Base-by-base conservation (phyloP, 2,113 vertebrate genomes). In the Ivindomyrus marchei region DNA sequence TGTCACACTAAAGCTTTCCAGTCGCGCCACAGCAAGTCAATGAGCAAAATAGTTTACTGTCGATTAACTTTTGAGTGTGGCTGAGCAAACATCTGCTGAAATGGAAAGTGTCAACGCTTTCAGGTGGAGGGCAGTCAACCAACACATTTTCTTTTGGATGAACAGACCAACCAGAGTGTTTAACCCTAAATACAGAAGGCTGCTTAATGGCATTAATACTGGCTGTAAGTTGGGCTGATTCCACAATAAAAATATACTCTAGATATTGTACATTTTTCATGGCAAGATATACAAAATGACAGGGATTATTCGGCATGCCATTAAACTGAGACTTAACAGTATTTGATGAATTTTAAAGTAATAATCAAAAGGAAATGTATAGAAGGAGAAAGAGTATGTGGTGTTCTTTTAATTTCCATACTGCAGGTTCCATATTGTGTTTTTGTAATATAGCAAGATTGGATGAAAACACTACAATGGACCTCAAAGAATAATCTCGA, bases 51-150 rank as follows among this genome's bases (percentile, higher is more conserved):
- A 52, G 46, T 87, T 47, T 52, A 50, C 49, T 39, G 11, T 36
- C 47, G 5, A 86, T 86, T 27, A 86, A 47, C 10, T 45, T 47
- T 47, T 11, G 24, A 92, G 94, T 92, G 93, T 89, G 93, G 94
- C 93, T 92, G 93, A 95, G 93, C 93, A 95, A 94, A 94, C 93
- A 94, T 94, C 93, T 93, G 90, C 92, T 93, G 94, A 94, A 93
- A 94, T 91, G 94, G 92, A 91, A 93, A 93, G 94, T 94, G 95
- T 95, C 93, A 93, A 93, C 92, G 93, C 94, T 95, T 95, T 95
- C 94, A 94, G 94, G 83, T 85, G 83, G 6, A 49, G 45, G 88
- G 8, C 42, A 47, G n/a, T 31, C n/a, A 70, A 15, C n/a, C n/a
- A 8, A 6, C n/a, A 15, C 45, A 4, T 45, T 70, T 31, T n/a